Evolutionary conservation across 2,888 invertebrate species (phyloP), one percentile per base, ranked within the genome.

Genomic region (Drosophila mimica): DNA sequence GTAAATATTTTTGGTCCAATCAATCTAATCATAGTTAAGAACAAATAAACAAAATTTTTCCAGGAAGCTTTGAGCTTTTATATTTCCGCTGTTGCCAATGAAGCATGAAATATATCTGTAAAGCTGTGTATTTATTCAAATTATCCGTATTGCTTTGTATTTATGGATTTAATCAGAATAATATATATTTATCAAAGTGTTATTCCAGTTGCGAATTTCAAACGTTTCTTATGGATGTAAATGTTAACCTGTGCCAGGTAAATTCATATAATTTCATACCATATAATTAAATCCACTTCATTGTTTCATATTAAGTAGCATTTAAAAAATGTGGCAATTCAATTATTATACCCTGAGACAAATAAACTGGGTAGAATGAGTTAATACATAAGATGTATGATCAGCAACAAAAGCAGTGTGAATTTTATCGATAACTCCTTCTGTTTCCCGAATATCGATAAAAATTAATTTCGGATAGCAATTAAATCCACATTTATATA

Each of bases 171-270:
- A 40, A n/a, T 40, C 40, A n/a, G 2, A n/a, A 40, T n/a, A 4
- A 40, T n/a, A 40, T n/a, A n/a, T 40, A n/a, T 40, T 40, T n/a
- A 40, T 40, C n/a, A n/a, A n/a, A 9, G n/a, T n/a, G 2, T n/a
- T 40, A 5, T 20, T 60, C 0, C 30, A 77, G 72, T 0, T 57
- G 6, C 70, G 20, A 0, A 0, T 83, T 70, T 36, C 65, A 75
- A 46, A 83, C 83, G 1, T 83, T 83, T 51, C 58, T 83, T 1
- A 17, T 83, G 0, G 60, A 83, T 46, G 58, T 70, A 7, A 8
- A 5, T 0, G 3, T 81, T 2, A 86, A 86, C n/a, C 1, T 74
- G 0, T 83, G 83, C 25, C 77, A 85, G 3, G 1, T 74, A 1
- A 0, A 81, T 9, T 36, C 74, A 0, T 70, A 53, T 30, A 76